A percentile compares a stretch with the other conserved stretches of the same genome.
These are phyloP conservation scores for Ianthella basta DNA, from an alignment of 37 sponge, comb jelly and placozoan genomes.

Conservation along the genomic window DNA sequence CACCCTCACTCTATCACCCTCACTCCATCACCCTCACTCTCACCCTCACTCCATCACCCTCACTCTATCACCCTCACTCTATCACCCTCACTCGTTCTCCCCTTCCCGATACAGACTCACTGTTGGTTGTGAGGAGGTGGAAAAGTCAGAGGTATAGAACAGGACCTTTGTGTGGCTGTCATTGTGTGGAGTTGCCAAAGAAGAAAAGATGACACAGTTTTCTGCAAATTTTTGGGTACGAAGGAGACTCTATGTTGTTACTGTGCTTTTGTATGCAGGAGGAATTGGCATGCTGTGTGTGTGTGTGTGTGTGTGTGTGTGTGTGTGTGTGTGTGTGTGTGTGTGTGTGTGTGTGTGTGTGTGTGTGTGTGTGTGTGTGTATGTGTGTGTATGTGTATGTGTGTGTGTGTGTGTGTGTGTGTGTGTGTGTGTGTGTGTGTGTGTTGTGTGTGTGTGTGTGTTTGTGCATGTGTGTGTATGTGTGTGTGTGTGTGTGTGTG, in stretches of 20 bases:
- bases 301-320: slow-evolving; percentile 32
- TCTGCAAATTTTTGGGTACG: neutral
- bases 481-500: no score
- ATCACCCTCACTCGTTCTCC: no score
- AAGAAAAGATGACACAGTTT: neutral
- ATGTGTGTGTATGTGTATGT: slow-evolving; percentile 1
- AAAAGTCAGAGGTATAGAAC: no score
- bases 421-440: slow-evolving; percentile 34
- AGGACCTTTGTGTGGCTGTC: neutral
- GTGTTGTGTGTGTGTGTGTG: neutral
- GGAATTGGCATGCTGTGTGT: neutral
- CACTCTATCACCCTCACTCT: no score
- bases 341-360: slow-evolving; percentile 34
- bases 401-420: slow-evolving; percentile 34
- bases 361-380: slow-evolving; percentile 18
- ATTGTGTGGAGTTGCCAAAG: neutral
- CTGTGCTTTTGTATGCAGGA: neutral
- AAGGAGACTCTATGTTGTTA: no score
- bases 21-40: no score
- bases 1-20: no score
- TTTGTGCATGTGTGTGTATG: neutral
- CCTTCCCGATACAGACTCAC: no score
- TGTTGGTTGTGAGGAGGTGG: no score
- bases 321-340: slow-evolving; percentile 17
- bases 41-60: no score